Conservation (phyloP, 2,113 vertebrate species). For the Prolemur simus region DNA sequence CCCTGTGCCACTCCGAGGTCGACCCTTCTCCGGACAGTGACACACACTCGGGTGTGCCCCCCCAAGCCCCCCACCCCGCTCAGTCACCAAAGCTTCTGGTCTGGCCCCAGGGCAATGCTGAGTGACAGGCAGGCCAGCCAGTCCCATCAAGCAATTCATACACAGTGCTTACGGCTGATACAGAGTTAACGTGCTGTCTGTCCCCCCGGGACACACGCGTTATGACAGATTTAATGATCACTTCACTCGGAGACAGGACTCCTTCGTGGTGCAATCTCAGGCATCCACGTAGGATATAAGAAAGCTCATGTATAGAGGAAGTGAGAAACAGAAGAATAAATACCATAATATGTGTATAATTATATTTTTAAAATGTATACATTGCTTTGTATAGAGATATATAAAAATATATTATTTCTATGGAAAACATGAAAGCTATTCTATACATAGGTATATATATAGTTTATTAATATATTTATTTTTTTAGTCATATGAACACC, state of each 20-base stretch:
- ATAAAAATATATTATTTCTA: neutral
- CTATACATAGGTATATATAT: neutral
- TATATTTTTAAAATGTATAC: neutral
- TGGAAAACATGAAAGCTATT: neutral
- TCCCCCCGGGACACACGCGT: neutral
- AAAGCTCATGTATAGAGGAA: accelerated
- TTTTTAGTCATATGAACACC: neutral
- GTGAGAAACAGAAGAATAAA: neutral
- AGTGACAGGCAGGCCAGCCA: neutral
- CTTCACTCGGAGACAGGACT: neutral
- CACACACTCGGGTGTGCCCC: accelerated
- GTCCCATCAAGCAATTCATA: neutral
- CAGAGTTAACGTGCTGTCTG: neutral
- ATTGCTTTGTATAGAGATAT: neutral
- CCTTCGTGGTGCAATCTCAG: neutral
- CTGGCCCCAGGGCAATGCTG: neutral
- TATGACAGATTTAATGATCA: neutral
- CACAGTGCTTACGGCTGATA: neutral
- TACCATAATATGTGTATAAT: neutral
- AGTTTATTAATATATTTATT: neutral
- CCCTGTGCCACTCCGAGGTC: neutral
- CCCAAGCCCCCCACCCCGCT: neutral
- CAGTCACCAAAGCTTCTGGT: neutral
- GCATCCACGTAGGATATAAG: accelerated
- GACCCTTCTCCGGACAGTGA: neutral